Evolutionary conservation across 2,888 invertebrate species (phyloP), one percentile per base, ranked within the genome.

Genomic region (Dyspetes luteomarginatus): DNA sequence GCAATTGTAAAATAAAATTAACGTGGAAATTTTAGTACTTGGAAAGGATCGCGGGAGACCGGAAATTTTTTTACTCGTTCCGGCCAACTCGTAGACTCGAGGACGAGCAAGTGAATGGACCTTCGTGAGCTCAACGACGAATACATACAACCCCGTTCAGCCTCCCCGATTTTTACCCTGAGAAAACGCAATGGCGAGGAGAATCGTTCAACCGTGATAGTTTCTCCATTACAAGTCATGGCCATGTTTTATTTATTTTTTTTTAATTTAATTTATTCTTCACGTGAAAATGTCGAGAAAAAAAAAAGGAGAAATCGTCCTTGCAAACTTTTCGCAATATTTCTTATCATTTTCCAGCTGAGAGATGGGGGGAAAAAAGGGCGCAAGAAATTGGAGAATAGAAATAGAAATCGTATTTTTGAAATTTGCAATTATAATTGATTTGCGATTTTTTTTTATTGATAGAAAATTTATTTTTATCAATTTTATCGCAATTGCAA

Each of bases 71-170:
- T 43, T n/a, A n/a, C 45, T 76, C 56, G 56, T 28, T 75, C n/a
- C 69, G 82, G 84, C 85, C 86, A 81, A 86, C 86, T 86, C 86
- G 86, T 75, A 83, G 84, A 86, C 86, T 88, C 85, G 85, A 85
- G 86, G 88, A 88, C 87, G 89, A 86, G 85, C 86, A 86, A 87
- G 87, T 86, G 90, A 89, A 88, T 85, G 83, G 81, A 85, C 83
- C 81, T 77, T 73, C 77, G 73, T 43, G 24, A 30, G 55, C 55
- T 24, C 50, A 36, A 26, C 68, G 73, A 81, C 64, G 56, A 73
- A 64, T 81, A 65, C 73, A 64, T 74, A 56, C 45, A 68, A 69
- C 28, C 60, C 52, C 76, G 30, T 60, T 60, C 24, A 28, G 58
- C 43, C 72, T 78, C 78, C 72, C 78, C 65, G 72, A 71, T 77